Evolutionary conservation across 2,888 invertebrate genomes (phyloP).

Genomic region (Hydriomena furcata): DNA sequence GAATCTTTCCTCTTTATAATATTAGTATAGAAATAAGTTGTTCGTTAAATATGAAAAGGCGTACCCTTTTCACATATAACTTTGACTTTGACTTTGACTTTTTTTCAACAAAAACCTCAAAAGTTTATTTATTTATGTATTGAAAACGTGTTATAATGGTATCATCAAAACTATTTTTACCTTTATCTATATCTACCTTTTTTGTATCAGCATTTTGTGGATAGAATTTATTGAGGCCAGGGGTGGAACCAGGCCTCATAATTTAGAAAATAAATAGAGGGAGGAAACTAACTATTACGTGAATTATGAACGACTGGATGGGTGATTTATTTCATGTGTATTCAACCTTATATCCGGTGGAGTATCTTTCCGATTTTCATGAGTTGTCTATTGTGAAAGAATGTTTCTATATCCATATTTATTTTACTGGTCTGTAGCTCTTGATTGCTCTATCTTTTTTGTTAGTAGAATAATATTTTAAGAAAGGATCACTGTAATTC

Average conservation of each 20-base stretch:
- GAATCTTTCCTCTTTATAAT: too few species aligned
- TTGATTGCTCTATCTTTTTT: background rate
- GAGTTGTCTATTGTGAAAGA: slow-evolving; percentile 2
- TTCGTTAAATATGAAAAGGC: too few species aligned
- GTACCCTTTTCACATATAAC: too few species aligned
- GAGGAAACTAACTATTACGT: slow-evolving; percentile 34
- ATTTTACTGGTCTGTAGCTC: background rate
- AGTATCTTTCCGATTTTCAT: slow-evolving; percentile 12
- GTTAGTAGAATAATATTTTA: too few species aligned
- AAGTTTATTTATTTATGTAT: slow-evolving; percentile 6
- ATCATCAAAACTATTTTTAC: slow-evolving; percentile 10
- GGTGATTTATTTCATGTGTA: slow-evolving; percentile 32
- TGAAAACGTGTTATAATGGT: slow-evolving; percentile 18
- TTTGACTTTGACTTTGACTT: too few species aligned
- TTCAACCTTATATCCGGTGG: slow-evolving; percentile 27
- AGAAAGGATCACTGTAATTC: too few species aligned
- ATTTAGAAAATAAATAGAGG: slow-evolving; percentile 39
- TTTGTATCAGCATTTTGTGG: slow-evolving; percentile 32
- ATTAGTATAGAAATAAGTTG: too few species aligned
- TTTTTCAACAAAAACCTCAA: too few species aligned
- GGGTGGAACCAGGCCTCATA: slow-evolving; percentile 34
- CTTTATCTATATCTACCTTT: slow-evolving; percentile 17
- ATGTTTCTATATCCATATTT: slow-evolving; percentile 1
- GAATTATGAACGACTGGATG: slow-evolving; percentile 31
- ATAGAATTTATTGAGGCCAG: slow-evolving; percentile 32